Base-by-base conservation (phyloP, 1,140 invertebrate species). In the Drosophila azteca region DNA sequence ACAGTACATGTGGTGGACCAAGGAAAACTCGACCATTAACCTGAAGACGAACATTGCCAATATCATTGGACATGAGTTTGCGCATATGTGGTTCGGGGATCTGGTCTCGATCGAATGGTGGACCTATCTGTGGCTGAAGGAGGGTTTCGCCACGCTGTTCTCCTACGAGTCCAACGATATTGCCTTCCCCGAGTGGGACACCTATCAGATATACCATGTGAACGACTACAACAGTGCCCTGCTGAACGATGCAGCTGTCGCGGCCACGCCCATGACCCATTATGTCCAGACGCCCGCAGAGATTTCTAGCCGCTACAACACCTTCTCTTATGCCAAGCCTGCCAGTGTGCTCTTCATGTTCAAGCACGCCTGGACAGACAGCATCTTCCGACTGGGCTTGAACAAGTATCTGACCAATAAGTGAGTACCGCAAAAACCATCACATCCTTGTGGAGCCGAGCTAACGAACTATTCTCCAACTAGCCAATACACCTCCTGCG, bases 321-420 rank as follows among this genome's bases (percentile, higher is more conserved):
- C 90, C 9, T 96, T 96, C 51, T 94, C 95, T 0, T 97, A 97
- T 79, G 92, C 91, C 50, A 93, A 93, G 88, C 93, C 93, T 60
- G 93, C 92, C 52, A 92, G 92, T 51, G 93, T 99, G 20, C 95
- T 99, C 13, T 93, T 97, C 44, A 99, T 98, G 97, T 97, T 98
- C 95, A 94, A 97, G 80, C 95, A 97, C 87, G 98, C 98, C 78
- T 93, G 98, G 1, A 96, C 96, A 0, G 95, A 95, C 22, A 90
- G 94, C n/a, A 95, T 96, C 0, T 98, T 99, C 91, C 95, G 95
- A 62, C 93, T 93, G 44, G 97, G 97, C 7, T 91, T 98, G 0
- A 95, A 95, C 0, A 95, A 95, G 72, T 97, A 97, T 82, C 92
- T 97, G 11, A 94, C 94, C 3, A 93, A 92, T 60, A 94, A 94